phyloP scores from a whole-genome alignment of 2,797 vertebrate species.

The Pseudomugil tenellus region DNA sequence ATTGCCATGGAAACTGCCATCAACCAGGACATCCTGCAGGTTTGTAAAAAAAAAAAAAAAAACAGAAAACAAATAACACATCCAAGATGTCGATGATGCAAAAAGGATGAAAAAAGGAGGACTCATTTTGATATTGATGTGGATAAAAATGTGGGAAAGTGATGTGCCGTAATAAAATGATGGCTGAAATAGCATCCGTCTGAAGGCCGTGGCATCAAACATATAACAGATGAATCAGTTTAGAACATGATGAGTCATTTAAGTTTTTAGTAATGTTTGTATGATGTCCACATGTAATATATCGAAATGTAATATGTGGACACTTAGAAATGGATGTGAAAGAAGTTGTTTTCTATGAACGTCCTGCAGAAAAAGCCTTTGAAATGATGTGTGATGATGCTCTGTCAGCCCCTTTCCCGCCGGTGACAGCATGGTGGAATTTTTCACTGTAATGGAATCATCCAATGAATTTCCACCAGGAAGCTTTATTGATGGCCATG shows the following conservation, averaged over 20 bases:
- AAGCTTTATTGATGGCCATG: slow-evolving; percentile 14
- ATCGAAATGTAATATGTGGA: too few relatives aligned
- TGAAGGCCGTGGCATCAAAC: too few relatives aligned
- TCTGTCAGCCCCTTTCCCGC: slow-evolving; percentile 4
- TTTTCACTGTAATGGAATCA: slow-evolving; percentile 9
- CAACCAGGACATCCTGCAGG: slow-evolving; percentile 97
- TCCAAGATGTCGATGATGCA: background rate
- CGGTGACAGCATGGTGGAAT: slow-evolving; percentile 7
- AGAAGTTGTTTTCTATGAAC: background rate
- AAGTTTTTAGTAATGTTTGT: background rate
- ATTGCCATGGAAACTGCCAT: slow-evolving; percentile 92
- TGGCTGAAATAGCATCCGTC: too few relatives aligned
- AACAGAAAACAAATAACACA: background rate
- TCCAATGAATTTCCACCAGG: slow-evolving; percentile 3
- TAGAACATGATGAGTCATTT: background rate
- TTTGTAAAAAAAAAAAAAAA: slow-evolving; percentile 51
- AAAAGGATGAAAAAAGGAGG: background rate
- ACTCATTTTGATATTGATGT: background rate
- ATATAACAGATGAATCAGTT: too few relatives aligned
- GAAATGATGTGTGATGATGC: slow-evolving; percentile 9
- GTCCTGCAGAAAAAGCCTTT: background rate
- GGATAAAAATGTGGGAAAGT: background rate
- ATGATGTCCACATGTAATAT: slow-evolving; percentile 11
- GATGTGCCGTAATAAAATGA: background rate
- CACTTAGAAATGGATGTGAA: background rate